A percentile compares a stretch with the other conserved stretches of the same genome.
Conservation (phyloP, 2,113 vertebrate species). For the Corythornis madagascariensis region DNA sequence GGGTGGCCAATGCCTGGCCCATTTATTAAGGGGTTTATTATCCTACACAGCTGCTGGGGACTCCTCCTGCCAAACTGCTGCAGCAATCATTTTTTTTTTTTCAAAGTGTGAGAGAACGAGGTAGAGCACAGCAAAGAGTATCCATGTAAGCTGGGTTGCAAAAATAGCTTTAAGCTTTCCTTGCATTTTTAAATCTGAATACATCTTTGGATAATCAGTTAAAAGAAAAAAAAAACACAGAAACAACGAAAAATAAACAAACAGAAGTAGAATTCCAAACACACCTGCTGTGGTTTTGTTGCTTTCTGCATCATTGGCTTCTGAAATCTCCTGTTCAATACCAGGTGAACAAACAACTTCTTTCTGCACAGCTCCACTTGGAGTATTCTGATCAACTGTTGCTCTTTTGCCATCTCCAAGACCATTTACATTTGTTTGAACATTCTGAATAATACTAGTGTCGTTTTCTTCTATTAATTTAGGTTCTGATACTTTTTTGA, state of each 20-base stretch:
- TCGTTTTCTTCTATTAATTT: constrained; percentile 15
- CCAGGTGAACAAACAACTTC: background rate
- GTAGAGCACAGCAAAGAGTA: background rate
- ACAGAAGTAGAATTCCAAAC: background rate
- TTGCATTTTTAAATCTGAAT: background rate
- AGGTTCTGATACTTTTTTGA: constrained; percentile 34
- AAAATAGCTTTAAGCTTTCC: background rate
- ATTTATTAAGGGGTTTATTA: background rate
- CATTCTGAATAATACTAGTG: background rate
- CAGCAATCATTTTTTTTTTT: background rate
- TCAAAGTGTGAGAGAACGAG: background rate
- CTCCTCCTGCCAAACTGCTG: background rate
- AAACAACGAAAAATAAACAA: background rate
- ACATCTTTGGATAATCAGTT: background rate
- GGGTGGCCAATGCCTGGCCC: background rate
- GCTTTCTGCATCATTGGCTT: background rate
- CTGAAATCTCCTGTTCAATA: constrained; percentile 50
- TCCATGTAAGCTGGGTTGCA: background rate
- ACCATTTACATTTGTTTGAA: background rate
- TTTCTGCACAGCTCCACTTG: constrained; percentile 9
- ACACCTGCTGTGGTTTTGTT: constrained; percentile 46
- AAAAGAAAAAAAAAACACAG: background rate
- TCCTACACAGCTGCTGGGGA: background rate
- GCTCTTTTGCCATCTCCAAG: background rate
- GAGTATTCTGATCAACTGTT: background rate